Evolutionary conservation across 2,113 vertebrate genomes (phyloP).

Genomic region (Raja brachyura): DNA sequence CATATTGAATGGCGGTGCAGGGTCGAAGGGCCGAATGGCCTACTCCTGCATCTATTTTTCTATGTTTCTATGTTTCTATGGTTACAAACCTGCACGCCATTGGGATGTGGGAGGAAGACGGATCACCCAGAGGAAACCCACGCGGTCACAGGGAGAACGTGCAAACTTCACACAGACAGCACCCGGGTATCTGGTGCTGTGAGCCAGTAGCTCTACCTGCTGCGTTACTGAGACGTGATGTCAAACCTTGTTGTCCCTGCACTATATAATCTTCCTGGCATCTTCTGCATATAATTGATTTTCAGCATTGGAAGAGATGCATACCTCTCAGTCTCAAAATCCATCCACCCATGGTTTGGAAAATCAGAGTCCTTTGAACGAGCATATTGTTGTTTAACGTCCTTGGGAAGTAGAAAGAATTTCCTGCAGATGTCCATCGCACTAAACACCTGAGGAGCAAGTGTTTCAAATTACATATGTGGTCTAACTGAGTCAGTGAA

Average conservation of each 20-base stretch:
- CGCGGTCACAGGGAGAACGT: too few species aligned
- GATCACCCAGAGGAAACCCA: too few species aligned
- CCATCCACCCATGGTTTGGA: slow-evolving; percentile 57
- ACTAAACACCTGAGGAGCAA: slow-evolving; percentile 47
- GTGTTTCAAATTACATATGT: neutral
- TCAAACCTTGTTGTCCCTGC: neutral
- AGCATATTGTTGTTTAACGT: slow-evolving; percentile 49
- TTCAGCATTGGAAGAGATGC: neutral
- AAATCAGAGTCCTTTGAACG: slow-evolving; percentile 41
- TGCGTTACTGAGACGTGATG: neutral
- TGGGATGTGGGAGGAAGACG: too few species aligned
- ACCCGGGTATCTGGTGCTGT: too few species aligned
- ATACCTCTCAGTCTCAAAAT: slow-evolving; percentile 52
- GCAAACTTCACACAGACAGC: too few species aligned
- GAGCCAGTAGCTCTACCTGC: neutral
- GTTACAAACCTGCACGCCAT: too few species aligned
- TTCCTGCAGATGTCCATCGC: slow-evolving; percentile 48
- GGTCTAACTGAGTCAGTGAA: neutral
- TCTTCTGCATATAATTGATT: too few species aligned
- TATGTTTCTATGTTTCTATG: too few species aligned
- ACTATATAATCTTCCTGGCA: neutral
- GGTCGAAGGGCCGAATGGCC: too few species aligned
- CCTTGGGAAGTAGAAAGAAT: slow-evolving; percentile 58
- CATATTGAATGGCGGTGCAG: too few species aligned
- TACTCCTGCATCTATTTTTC: too few species aligned